Percentiles rank a stretch among this genome's conserved stretches.
These are phyloP conservation scores for Scaptomyza reducta DNA, from an alignment of 2,888 invertebrate species.

Conservation along the genomic window DNA sequence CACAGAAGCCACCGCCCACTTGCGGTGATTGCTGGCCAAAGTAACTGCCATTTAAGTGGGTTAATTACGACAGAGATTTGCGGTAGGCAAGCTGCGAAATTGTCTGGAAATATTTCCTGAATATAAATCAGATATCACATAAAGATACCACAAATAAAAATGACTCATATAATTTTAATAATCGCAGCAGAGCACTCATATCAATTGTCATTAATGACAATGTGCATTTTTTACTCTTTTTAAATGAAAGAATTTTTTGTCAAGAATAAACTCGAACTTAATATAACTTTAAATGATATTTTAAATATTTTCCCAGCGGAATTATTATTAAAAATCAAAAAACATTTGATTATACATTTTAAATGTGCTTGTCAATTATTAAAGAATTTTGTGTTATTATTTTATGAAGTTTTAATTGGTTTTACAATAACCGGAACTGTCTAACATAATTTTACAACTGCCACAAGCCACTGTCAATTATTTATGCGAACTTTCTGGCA, in stretches of 20 bases:
- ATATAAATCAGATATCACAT: constrained; percentile 17
- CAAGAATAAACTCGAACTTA: no score
- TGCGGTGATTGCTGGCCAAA: constrained; percentile 49
- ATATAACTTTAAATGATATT: no score
- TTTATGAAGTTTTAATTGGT: background rate
- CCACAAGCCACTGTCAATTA: constrained; percentile 35
- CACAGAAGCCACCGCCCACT: constrained; percentile 40
- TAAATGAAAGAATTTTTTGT: background rate
- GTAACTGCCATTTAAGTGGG: constrained; percentile 62
- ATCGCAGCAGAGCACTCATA: background rate
- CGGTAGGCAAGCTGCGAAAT: constrained; percentile 37
- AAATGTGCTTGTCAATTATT: background rate
- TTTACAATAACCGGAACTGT: background rate
- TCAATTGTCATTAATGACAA: constrained; percentile 1
- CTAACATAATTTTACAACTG: constrained; percentile 7
- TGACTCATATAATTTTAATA: constrained; percentile 2
- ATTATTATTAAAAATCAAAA: no score
- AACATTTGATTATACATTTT: background rate
- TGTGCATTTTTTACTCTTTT: background rate
- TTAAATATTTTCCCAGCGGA: background rate
- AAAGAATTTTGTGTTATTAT: background rate
- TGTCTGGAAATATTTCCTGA: constrained; percentile 28
- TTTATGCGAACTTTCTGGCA: constrained; percentile 32
- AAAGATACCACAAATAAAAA: constrained; percentile 18
- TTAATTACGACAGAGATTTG: constrained; percentile 69